Evolutionary conservation across 2,797 vertebrate genomes (phyloP), one percentile per base, ranked within the genome.

Genomic region (Cossypha dichroa): DNA sequence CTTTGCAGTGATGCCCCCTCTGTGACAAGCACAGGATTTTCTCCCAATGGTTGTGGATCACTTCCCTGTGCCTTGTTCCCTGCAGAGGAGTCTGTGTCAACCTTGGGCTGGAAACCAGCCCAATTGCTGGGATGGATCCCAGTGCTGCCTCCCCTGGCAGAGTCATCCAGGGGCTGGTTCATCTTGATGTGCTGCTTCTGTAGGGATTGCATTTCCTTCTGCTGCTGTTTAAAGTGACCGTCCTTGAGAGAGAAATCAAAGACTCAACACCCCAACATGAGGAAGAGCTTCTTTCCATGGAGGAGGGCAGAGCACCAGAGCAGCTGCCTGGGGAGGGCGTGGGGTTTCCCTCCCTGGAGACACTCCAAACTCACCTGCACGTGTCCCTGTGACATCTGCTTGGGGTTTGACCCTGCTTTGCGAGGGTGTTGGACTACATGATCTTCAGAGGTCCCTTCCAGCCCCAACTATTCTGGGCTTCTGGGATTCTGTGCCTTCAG

Each of bases 101-200:
- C 20, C n/a, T 18, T 43, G 48, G 56, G 22, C 62, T 89, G 78
- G 66, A 81, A 59, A 64, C 11, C 60, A 54, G 43, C 17, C 11
- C 0, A 0, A 5, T 2, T 48, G 18, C 62, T 77, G 81, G 31
- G 58, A 10, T 60, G 45, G 41, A 36, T 62, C 70, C n/a, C 72
- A 23, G 59, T 17, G 67, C 78, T 93, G 13, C 17, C 20, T 78
- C 40, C 11, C 5, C 19, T 13, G 58, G 29, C 51, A 54, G 31
- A n/a, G 28, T 54, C 63, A 38, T 8, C 38, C 17, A 28, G 46
- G 68, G n/a, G 23, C 75, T 76, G 28, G 21, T 18, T 62, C 60
- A 34, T 48, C 72, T 55, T 2, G 0, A 2, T 9, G 0, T 25
- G 21, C 64, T 76, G 56, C 58, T 49, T 34, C 41, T 2, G 1